phyloP scores from a whole-genome alignment of 2,888 invertebrate genomes.

The Anagyrus pseudococci region DNA sequence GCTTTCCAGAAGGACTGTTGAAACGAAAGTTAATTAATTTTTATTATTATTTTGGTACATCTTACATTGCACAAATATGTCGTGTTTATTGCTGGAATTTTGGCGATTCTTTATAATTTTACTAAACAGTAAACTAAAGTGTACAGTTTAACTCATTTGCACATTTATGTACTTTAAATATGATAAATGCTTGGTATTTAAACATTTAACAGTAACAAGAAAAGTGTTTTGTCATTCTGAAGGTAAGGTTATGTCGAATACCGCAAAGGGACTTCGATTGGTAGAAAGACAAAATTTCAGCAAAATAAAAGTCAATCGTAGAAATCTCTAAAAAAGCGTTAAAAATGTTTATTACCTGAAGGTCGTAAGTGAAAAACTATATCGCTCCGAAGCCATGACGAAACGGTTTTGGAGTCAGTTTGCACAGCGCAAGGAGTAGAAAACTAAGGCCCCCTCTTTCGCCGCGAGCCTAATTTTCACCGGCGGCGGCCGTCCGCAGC shows the following conservation, averaged over 20 bases:
- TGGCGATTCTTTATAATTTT: too few relatives aligned
- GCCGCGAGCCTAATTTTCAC: constrained; percentile 2
- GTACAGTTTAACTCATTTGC: too few relatives aligned
- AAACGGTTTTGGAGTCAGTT: too few relatives aligned
- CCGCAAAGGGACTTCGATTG: background rate
- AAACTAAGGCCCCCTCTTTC: too few relatives aligned
- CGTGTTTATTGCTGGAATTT: too few relatives aligned
- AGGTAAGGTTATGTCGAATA: constrained; percentile 28
- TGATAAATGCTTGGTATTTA: too few relatives aligned
- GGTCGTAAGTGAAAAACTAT: constrained; percentile 94
- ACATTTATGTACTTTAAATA: too few relatives aligned
- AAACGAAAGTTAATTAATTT: constrained; percentile 40
- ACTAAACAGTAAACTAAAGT: too few relatives aligned
- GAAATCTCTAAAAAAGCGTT: constrained; percentile 20
- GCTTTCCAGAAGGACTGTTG: constrained; percentile 95
- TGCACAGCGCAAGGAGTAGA: too few relatives aligned
- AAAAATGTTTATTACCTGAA: constrained; percentile 69
- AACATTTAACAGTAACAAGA: constrained; percentile 11
- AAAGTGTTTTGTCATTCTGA: constrained; percentile 38
- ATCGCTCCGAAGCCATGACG: constrained; percentile 90
- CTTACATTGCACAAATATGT: too few relatives aligned
- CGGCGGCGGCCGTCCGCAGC: constrained; percentile 18
- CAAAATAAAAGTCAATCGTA: background rate
- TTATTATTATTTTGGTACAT: too few relatives aligned
- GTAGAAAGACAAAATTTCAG: background rate